Evolutionary conservation across 1,140 invertebrate species (phyloP).

Genomic region (Dreissena rostriformis): DNA sequence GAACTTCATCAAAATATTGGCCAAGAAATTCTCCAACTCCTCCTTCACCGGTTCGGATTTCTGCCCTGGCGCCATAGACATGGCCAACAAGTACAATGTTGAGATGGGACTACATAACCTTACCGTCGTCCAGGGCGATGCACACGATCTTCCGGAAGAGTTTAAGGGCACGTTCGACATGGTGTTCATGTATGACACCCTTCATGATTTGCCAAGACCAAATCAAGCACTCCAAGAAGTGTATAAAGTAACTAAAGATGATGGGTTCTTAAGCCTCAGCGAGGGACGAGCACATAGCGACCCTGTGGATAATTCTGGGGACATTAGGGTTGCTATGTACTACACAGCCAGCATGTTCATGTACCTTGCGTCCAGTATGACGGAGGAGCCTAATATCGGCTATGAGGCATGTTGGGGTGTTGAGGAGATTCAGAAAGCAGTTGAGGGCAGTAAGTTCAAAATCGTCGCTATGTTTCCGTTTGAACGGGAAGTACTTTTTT

Average conservation of each 20-base stretch:
- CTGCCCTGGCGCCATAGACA: slow-evolving; percentile 3
- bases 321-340: slow-evolving; percentile 69
- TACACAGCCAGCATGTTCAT: slow-evolving; percentile 53
- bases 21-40: slow-evolving; percentile 56
- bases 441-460: slow-evolving; percentile 25
- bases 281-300: slow-evolving; percentile 57
- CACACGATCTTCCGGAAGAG: slow-evolving; percentile 50
- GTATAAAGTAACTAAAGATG: slow-evolving; percentile 46
- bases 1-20: slow-evolving; percentile 28
- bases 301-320: slow-evolving; percentile 57
- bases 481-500: too few species aligned
- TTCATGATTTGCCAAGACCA: slow-evolving; percentile 66
- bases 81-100: slow-evolving; percentile 11
- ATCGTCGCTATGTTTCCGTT: neutral
- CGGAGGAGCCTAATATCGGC: slow-evolving; percentile 38
- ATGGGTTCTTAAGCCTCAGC: slow-evolving; percentile 56
- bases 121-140: slow-evolving; percentile 43
- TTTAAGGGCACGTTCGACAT: slow-evolving; percentile 56
- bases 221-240: slow-evolving; percentile 52
- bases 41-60: slow-evolving; percentile 56
- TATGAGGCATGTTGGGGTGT: slow-evolving; percentile 57
- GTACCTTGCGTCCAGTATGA: slow-evolving; percentile 58
- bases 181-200: slow-evolving; percentile 52
- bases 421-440: slow-evolving; percentile 43
- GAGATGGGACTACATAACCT: slow-evolving; percentile 53